These are phyloP conservation scores for Apistogramma diplotaenia DNA, from an alignment of 2,113 vertebrate species.

Conservation along the genomic window DNA sequence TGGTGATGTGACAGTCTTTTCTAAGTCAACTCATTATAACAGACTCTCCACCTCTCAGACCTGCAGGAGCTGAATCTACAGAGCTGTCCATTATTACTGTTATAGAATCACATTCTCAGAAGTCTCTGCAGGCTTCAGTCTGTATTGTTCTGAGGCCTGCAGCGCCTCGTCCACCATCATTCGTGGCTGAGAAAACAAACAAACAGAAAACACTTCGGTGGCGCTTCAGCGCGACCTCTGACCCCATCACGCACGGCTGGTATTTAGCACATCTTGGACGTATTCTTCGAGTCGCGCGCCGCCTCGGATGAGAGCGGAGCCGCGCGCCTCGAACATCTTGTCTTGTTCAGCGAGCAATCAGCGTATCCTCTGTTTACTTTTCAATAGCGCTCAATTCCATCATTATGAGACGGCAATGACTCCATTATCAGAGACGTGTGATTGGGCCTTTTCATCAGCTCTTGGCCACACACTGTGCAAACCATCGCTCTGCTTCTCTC, in stretches of 20 bases:
- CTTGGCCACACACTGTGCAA: slow-evolving; percentile 64
- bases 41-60: background rate
- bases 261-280: slow-evolving; percentile 30
- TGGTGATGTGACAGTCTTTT: slow-evolving; percentile 11
- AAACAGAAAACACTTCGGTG: background rate
- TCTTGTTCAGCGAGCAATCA: slow-evolving; percentile 66
- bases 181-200: background rate
- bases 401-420: slow-evolving; percentile 59
- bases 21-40: background rate
- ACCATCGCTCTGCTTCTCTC: slow-evolving; percentile 51
- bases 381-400: slow-evolving; percentile 67
- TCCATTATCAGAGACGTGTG: slow-evolving; percentile 64
- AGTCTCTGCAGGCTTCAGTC: background rate
- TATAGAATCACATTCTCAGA: background rate
- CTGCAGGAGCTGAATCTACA: background rate
- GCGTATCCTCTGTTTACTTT: slow-evolving; percentile 61
- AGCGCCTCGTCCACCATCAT: background rate
- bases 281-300: background rate
- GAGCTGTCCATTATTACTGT: slow-evolving; percentile 8
- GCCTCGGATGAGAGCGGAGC: slow-evolving; percentile 20
- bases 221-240: background rate
- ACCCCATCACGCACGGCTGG: background rate
- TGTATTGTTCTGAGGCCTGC: background rate
- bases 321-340: slow-evolving; percentile 21
- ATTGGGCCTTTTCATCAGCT: slow-evolving; percentile 74